These are phyloP conservation scores for Tetheella fluctuosa DNA, from an alignment of 2,888 invertebrate genomes.

Conservation along the genomic window DNA sequence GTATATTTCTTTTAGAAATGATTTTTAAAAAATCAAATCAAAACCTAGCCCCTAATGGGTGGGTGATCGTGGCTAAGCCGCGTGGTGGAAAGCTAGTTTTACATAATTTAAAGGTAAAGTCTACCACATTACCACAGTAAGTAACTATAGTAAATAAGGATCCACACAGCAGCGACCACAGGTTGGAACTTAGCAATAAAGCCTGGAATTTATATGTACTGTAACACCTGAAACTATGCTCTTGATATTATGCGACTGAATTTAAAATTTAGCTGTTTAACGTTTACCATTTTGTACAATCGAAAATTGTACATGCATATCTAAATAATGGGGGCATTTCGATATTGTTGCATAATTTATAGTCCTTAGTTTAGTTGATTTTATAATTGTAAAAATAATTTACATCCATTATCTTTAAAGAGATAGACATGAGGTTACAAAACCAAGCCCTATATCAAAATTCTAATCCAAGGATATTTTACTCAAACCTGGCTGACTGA, in stretches of 20 bases:
- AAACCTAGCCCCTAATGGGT: no score
- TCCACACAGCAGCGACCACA: not conserved
- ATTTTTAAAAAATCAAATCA: no score
- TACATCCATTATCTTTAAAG: no score
- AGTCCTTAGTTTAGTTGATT: no score
- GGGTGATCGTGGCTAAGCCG: no score
- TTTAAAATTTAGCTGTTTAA: not conserved
- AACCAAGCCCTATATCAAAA: no score
- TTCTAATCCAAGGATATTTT: no score
- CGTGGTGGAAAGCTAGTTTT: no score
- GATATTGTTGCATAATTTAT: not conserved
- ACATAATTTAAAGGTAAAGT: not conserved
- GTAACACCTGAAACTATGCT: slow-evolving; percentile 2
- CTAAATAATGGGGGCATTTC: not conserved
- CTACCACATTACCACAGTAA: not conserved
- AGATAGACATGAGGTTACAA: no score
- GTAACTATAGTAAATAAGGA: slow-evolving; percentile 3
- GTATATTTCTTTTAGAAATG: no score
- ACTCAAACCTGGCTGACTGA: no score
- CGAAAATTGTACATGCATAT: not conserved
- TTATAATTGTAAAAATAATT: no score
- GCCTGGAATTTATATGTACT: slow-evolving; percentile 3
- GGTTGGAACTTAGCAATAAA: slow-evolving; percentile 8
- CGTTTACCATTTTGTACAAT: not conserved
- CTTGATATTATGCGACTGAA: slow-evolving; percentile 1